Base-by-base conservation (phyloP, 1,140 invertebrate species). In the Meloidogyne chitwoodi region DNA sequence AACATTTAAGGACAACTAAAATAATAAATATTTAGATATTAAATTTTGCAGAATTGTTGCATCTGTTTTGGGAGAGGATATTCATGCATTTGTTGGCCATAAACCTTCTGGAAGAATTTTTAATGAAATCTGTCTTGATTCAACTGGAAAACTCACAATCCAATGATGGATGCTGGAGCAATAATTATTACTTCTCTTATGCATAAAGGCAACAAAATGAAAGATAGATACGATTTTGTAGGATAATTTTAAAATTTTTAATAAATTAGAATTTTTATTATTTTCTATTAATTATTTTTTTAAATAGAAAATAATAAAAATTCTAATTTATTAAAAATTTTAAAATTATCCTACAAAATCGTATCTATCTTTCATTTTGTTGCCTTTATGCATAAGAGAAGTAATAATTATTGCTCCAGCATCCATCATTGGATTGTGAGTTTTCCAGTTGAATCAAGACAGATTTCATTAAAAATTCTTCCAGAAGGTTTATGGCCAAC, bases 101-200 rank as follows among this genome's bases (percentile, higher is more conserved):
- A 95, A 97, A 89, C 95, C 95, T 1, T 95, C 93, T 85, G 75
- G 96, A 0, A 89, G 94, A 75, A 93, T 94, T 88, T 98, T 98
- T 87, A 98, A 98, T 88, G 94, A 95, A 89, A 91, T 98, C 41
- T 92, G 95, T 72, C 90, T 98, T 67, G 94, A 98, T 91, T 91
- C 93, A 81, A 93, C 94, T 83, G 94, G 94, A 95, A 82, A 84
- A 74, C 81, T n/a, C 80, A 81, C 64, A 98, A 98, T 90, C 95
- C 95, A 1, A 95, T 98, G 94, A 95, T 98, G 48, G 98, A 98
- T 89, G 93, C 95, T 19, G 95, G 95, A 10, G 94, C 95, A 24
- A 97, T 98, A 82, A 89, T 98, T 61, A 91, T 95, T 3, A 95
- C 93, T 83, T 93, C 94, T 2, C 88, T 98, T 31, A 87, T 98